Base-by-base conservation (phyloP, 2,888 invertebrate species). In the Hofmannophila pseudospretella region DNA sequence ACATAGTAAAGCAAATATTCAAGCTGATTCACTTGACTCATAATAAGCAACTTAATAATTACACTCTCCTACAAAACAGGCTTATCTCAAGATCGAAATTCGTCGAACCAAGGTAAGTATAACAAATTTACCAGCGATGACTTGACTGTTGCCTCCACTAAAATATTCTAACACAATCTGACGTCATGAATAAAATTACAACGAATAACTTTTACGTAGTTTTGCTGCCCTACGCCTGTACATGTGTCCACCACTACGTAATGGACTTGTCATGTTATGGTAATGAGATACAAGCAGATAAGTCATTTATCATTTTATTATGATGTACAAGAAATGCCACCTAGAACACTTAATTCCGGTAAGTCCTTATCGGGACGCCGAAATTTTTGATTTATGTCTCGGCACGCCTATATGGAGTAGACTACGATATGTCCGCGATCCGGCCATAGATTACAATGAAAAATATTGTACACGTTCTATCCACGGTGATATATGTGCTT, bases 251-350 rank as follows among this genome's bases (percentile, higher is more conserved):
- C 47, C 45, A 54, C 49, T 49, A 58, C 65, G 55, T 85, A 85
- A 86, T 86, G 85, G 85, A 86, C 68, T 78, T 86, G 81, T 84
- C 82, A 75, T 86, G 86, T 86, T 84, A 85, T 84, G 81, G 57
- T 80, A 85, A 85, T 84, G 68, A 71, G 60, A 54, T 63, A 71
- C 68, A 68, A 58, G 51, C 47, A 66, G 67, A 75, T 73, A 69
- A 53, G 61, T 65, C 62, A 76, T 82, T 76, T 71, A 80, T 84
- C 80, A 80, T 82, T 68, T 75, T 68, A 68, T 68, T 64, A 64
- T 54, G 51, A 49, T 56, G 22, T 30, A 61, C 57, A 48, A 59
- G 51, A 55, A 63, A 54, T 52, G 42, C 59, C 63, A 66, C 65
- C 58, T 56, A 60, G 61, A 58, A 62, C 57, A 49, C 55, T 61